A percentile compares a stretch with the other conserved stretches of the same genome.
phyloP scores from a whole-genome alignment of 2,797 vertebrate genomes.

The Cuniculus paca region DNA sequence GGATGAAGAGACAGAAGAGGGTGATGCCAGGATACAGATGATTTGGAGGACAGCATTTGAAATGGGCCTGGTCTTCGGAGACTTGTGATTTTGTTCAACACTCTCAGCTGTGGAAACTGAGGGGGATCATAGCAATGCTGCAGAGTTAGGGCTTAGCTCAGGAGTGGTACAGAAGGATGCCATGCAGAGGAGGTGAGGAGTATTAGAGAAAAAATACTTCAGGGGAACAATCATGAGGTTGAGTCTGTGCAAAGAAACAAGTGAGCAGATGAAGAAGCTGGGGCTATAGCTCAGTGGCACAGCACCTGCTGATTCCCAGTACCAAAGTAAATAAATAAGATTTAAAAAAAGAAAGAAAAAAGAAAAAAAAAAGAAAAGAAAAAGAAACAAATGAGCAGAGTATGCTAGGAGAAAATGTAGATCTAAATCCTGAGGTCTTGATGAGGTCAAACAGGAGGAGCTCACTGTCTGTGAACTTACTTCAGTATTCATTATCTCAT shows the following conservation, averaged over 20 bases:
- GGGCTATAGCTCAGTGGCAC: too few relatives aligned
- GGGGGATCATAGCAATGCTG: background rate
- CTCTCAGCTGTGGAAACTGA: background rate
- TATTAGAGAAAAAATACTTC: background rate
- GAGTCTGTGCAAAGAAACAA: constrained; percentile 10
- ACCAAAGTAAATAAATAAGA: too few relatives aligned
- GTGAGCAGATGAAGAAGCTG: too few relatives aligned
- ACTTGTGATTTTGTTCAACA: background rate
- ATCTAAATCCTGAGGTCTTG: background rate
- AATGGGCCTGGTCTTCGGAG: background rate
- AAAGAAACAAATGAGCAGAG: background rate
- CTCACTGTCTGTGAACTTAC: background rate
- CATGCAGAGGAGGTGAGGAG: background rate
- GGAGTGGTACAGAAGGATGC: background rate
- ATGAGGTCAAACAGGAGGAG: constrained; percentile 15
- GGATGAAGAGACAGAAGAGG: background rate
- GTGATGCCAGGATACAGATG: background rate
- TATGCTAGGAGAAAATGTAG: background rate
- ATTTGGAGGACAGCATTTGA: background rate
- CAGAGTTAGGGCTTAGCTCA: background rate
- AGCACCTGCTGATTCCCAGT: too few relatives aligned
- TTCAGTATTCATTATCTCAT: background rate
- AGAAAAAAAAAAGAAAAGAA: too few relatives aligned
- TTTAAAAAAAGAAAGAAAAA: too few relatives aligned
- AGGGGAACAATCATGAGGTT: background rate